Conservation (phyloP, 2,888 invertebrate genomes). For the Cephus sareptanus region DNA sequence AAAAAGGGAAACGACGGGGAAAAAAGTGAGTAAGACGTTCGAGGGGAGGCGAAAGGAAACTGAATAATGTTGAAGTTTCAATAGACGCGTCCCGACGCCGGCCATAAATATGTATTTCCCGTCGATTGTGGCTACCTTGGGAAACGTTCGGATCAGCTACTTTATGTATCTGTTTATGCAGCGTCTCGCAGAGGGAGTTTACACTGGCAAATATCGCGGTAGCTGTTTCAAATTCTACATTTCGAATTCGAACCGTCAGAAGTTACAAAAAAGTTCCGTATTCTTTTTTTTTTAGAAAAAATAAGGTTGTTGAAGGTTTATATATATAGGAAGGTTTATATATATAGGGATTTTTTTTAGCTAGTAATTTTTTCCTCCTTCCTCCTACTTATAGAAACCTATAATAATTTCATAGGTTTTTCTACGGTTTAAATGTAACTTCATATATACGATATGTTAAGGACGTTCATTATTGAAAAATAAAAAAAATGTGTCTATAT, state of each 20-base stretch:
- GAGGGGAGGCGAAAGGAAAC: not conserved
- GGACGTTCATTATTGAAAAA: not conserved
- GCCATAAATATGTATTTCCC: conserved; percentile 1
- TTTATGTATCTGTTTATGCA: conserved; percentile 7
- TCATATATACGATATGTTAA: not conserved
- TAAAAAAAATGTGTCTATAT: not conserved
- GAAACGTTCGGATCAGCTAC: not conserved
- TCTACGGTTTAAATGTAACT: not conserved
- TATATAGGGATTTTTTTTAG: no score
- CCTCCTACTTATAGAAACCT: accelerated
- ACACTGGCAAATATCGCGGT: not conserved
- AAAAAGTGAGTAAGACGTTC: not conserved
- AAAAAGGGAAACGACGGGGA: not conserved
- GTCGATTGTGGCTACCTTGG: conserved; percentile 1
- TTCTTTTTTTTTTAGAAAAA: not conserved
- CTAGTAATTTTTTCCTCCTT: not conserved
- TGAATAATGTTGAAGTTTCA: conserved; percentile 2
- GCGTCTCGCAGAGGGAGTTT: not conserved
- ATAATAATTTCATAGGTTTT: no score
- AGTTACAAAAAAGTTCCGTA: not conserved
- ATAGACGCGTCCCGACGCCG: not conserved
- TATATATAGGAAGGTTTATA: not conserved
- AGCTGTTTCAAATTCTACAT: not conserved
- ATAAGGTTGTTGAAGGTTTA: accelerated
- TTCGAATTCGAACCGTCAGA: not conserved